These are phyloP conservation scores for Drosophila watanabei DNA, from an alignment of 1,140 invertebrate species.

Conservation along the genomic window DNA sequence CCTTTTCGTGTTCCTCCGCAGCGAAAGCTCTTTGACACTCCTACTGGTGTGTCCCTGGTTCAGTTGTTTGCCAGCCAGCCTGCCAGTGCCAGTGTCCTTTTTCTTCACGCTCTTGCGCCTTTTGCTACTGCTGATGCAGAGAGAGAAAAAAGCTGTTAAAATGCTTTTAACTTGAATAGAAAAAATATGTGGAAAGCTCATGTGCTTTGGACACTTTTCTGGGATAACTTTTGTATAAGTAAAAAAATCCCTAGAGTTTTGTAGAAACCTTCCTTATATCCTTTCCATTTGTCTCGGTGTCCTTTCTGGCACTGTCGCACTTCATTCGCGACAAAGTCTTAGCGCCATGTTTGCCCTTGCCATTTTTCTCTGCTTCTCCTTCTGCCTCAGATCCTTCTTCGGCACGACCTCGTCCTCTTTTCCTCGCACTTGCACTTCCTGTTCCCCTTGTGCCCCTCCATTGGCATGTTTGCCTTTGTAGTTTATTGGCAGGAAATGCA, in stretches of 20 bases:
- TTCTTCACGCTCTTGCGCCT: conserved; percentile 23
- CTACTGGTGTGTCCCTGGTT: conserved; percentile 16
- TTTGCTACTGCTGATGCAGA: conserved; percentile 2
- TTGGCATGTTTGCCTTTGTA: conserved; percentile 81
- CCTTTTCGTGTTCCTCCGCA: conserved; percentile 32
- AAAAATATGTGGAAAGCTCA: background rate
- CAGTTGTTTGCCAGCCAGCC: conserved; percentile 42
- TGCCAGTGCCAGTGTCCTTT: conserved; percentile 25
- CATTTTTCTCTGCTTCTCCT: conserved; percentile 1
- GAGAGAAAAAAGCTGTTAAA: background rate
- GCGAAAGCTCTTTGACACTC: conserved; percentile 17
- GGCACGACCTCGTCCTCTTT: conserved; percentile 12
- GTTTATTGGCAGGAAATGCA: conserved; percentile 84
- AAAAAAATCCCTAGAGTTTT: background rate
- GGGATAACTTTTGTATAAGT: too few relatives aligned
- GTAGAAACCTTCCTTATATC: background rate
- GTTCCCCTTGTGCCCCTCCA: conserved; percentile 35
- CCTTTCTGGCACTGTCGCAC: conserved; percentile 29
- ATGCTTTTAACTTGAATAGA: background rate
- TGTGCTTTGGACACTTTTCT: background rate
- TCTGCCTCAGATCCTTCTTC: conserved; percentile 6
- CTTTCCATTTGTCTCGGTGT: conserved; percentile 11
- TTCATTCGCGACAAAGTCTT: conserved; percentile 79
- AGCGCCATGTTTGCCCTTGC: conserved; percentile 66
- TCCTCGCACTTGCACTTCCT: conserved; percentile 31